Base-by-base conservation (phyloP, 2,888 invertebrate species). In the Eupithecia vulgata region DNA sequence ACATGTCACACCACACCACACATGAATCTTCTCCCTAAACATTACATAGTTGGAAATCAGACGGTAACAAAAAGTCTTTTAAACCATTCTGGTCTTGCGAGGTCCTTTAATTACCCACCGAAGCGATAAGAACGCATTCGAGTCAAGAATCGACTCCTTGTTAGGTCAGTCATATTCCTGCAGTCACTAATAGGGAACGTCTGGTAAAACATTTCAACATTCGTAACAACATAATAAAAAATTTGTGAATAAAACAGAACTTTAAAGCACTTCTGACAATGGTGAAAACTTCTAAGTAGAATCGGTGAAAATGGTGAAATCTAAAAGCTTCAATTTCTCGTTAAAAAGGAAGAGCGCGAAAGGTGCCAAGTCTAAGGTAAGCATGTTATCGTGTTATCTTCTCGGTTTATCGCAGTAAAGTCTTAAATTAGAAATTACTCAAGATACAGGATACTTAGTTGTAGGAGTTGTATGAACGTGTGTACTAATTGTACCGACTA, bases 281-380 rank as follows among this genome's bases (percentile, higher is more conserved):
- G 68, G 34, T 40, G 57, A 40, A 42, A 7, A 37, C 25, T 52
- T 52, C 48, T 35, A 61, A 69, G 66, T n/a, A 21, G 21, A 15
- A 30, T 52, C 69, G 30, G 67, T 70, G 70, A 70, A 75, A 74
- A 80, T 79, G 79, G 72, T 76, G 75, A 80, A 79, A 77, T 68
- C 78, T 30, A 78, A 73, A 70, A 74, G 76, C 48, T 78, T 78
- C 52, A 76, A 48, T 70, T 73, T 77, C 73, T 71, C 78, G 21
- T 71, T 80, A 71, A 65, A 74, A 34, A 76, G 75, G 72, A 79
- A 73, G 71, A 73, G 57, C 57, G 72, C 48, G 74, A 74, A 68
- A 71, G 42, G 71, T 76, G 72, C 65, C 48, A 80, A 80, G 40
- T 77, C 74, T 68, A 75, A 76, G 65, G 80, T 80, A 78, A 79